Base-by-base conservation (phyloP, 2,888 invertebrate species). In the Napeogenes sylphis region DNA sequence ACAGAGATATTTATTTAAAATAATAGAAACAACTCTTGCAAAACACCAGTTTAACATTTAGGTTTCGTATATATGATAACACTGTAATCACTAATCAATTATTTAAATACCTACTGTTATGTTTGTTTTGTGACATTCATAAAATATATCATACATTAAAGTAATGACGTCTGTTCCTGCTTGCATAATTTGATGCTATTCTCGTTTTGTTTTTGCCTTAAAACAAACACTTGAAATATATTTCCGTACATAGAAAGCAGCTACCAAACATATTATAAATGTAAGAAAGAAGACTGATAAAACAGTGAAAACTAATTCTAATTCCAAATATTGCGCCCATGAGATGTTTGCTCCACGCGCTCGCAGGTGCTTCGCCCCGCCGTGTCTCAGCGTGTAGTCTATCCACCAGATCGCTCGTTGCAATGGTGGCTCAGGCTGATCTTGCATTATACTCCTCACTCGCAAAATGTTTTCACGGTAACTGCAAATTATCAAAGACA, bases 341-440 rank as follows among this genome's bases (percentile, higher is more conserved):
- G 71, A 56, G 10, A 73, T 69, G 14, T 73, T 71, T 1, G 78
- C 77, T 2, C 71, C 68, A 2, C 72, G 67, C 0, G 73, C 57
- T 10, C 73, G 69, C 1, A 78, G 67, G 33, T 78, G 76, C 4
- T 64, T 65, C 3, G 74, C 74, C 4, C 74, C 75, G 1, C 72
- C 70, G 57, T 79, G 74, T 0, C 77, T 71, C 1, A 78, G 38
- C 4, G 76, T 72, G 58, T 78, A 71, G 55, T 79, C 77, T 3
- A 70, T 70, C 78, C 79, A 77, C 77, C 75, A 75, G 6, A 75
- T 67, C 0, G 75, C 74, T 13, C 75, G 74, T 2, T 78, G 71
- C 0, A 77, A 56, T 0, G 76, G 65, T 4, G 61, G 55, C 54
- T 73, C 63, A 0, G 74, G 73, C 62, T 76, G 73, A 55, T 79